Evolutionary conservation across 2,888 invertebrate species (phyloP), one percentile per base, ranked within the genome.

Genomic region (Litoditis marina): DNA sequence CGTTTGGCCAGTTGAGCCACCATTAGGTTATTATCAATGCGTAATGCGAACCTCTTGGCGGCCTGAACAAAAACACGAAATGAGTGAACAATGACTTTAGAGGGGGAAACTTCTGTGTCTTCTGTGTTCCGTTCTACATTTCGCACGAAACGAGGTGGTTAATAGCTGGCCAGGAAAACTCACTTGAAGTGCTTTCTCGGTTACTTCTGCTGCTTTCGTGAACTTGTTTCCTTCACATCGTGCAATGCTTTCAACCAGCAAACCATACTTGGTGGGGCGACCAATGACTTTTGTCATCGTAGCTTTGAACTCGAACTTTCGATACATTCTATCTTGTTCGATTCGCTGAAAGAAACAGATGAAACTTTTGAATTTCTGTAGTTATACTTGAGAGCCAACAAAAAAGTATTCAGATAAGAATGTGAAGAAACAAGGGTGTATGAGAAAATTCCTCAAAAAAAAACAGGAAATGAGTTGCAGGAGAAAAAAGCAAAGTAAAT

Each of bases 221-320:
- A 70, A 70, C 42, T 58, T 66, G 27, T 67, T 63, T 16, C 36
- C 51, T 53, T 75, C 75, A 42, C 69, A 67, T 27, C 71, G 71
- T 30, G 66, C 36, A 39, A 75, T 71, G 7, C 65, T 69, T 22
- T 75, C 75, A 32, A 73, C 42, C 49, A 75, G 69, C 0, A 75
- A 57, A n/a, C 68, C 68, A 42, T 75, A 75, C 52, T 69, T 73
- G 8, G 75, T 71, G 11, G 75, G 69, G 30, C 75, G 54, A 1
- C 72, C 73, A 34, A 73, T 76, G 13, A 72, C 70, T 30, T 68
- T 65, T 0, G 72, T 69, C 63, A 74, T 68, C 1, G 74, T 56
- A n/a, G 76, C 62, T n/a, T 69, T 69, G 64, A 70, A 76, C 16
- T 72, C 72, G 34, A 65, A 74, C 32, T 54, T 46, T 19, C 66